Evolutionary conservation across 2,113 vertebrate species (phyloP).

Genomic region (Paracanthobrama guichenoti): DNA sequence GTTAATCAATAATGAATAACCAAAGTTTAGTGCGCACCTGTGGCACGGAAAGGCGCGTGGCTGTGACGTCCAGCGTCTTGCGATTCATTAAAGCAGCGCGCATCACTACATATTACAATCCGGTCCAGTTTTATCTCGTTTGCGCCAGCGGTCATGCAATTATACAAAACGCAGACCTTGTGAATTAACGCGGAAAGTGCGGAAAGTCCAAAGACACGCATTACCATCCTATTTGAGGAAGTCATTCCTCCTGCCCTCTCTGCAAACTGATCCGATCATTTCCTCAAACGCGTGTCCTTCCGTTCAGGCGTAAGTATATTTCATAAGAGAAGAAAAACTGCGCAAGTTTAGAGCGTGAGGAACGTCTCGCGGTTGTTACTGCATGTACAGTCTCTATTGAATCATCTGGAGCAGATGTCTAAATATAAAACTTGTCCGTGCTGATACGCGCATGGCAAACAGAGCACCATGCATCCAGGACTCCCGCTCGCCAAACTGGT

Average conservation of each 20-base stretch:
- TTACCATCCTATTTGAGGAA: constrained; percentile 28
- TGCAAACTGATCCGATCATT: neutral
- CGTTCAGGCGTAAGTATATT: constrained; percentile 8
- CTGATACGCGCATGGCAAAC: constrained; percentile 17
- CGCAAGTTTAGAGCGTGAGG: neutral
- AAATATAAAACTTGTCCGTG: constrained; percentile 65
- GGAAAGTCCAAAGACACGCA: constrained; percentile 22
- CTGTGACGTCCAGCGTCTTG: constrained; percentile 42
- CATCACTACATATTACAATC: constrained; percentile 46
- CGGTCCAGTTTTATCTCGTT: constrained; percentile 70
- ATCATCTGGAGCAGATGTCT: constrained; percentile 46
- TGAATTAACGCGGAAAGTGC: neutral
- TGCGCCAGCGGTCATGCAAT: constrained; percentile 23
- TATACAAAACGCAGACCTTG: neutral
- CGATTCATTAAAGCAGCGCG: constrained; percentile 60
- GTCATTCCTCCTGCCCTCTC: constrained; percentile 19
- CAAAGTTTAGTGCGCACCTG: constrained; percentile 39
- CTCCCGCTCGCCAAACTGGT: neutral
- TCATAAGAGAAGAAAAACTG: constrained; percentile 20
- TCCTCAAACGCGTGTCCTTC: constrained; percentile 34
- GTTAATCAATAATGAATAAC: constrained; percentile 46
- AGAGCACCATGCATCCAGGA: neutral
- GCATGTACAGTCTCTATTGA: constrained; percentile 8
- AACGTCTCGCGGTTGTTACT: neutral
- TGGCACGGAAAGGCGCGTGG: constrained; percentile 23